These are phyloP conservation scores for Agrotis puta DNA, from an alignment of 2,888 invertebrate species.

Conservation along the genomic window DNA sequence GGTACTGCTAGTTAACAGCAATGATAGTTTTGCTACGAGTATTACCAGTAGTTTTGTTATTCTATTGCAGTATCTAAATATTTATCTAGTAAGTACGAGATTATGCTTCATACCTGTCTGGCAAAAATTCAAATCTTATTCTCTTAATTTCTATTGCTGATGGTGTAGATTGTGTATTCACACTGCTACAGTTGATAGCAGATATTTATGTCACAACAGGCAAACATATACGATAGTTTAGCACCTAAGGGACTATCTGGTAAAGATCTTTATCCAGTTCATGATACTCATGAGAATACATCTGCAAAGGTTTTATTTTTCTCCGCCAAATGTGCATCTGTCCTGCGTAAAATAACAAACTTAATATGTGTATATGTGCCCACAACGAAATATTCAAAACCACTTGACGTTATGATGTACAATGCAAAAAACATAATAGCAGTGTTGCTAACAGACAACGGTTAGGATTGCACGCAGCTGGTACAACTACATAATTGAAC, in stretches of 20 bases:
- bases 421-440: constrained; percentile 54
- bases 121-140: too few species aligned
- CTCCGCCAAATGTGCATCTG: not conserved
- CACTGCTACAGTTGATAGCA: too few species aligned
- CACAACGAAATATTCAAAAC: constrained; percentile 47
- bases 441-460: constrained; percentile 43
- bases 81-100: too few species aligned
- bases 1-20: not conserved
- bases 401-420: constrained; percentile 49
- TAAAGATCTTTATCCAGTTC: not conserved
- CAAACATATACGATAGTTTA: not conserved
- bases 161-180: too few species aligned
- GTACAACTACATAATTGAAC: constrained; percentile 51
- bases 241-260: not conserved
- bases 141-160: too few species aligned
- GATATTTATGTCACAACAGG: too few species aligned
- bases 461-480: constrained; percentile 48
- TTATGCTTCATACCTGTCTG: too few species aligned
- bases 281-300: not conserved
- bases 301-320: not conserved
- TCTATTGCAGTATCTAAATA: too few species aligned
- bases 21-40: not conserved
- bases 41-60: not conserved
- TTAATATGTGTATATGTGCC: too few species aligned
- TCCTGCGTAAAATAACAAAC: constrained; percentile 4